A percentile compares a stretch with the other conserved stretches of the same genome.
These are phyloP conservation scores for Hippasteria phrygiana DNA, from an alignment of 53 echinoderm and acorn worm genomes.

Conservation along the genomic window DNA sequence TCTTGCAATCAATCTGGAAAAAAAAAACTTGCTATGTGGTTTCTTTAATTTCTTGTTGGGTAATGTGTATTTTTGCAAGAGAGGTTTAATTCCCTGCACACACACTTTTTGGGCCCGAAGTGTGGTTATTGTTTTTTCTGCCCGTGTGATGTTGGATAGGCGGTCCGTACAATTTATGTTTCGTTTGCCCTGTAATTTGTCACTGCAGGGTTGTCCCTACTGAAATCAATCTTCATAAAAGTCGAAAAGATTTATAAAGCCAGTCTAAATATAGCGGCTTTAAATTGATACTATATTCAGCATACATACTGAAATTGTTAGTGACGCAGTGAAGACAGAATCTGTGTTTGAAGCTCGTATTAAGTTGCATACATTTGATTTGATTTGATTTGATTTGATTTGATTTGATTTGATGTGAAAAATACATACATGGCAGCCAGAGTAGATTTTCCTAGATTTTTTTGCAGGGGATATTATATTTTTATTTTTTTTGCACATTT, in stretches of 20 bases:
- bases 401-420: no score
- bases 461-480: no score
- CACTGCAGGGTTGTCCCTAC: not conserved
- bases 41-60: not conserved
- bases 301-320: no score
- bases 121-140: no score
- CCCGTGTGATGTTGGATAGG: not conserved
- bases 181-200: not conserved
- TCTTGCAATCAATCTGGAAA: constrained; percentile 32
- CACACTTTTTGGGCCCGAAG: not conserved
- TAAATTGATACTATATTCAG: no score
- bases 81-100: not conserved
- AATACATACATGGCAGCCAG: no score
- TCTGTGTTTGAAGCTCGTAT: no score
- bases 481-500: no score
- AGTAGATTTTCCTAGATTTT: no score
- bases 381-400: no score
- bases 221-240: not conserved
- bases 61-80: not conserved
- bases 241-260: not conserved
- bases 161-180: not conserved
- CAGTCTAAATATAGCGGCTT: not conserved
- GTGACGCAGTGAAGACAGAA: no score
- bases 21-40: not conserved
- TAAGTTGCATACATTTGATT: no score